These are phyloP conservation scores for Fragum sueziense DNA, from an alignment of 2,888 invertebrate genomes.

Conservation along the genomic window DNA sequence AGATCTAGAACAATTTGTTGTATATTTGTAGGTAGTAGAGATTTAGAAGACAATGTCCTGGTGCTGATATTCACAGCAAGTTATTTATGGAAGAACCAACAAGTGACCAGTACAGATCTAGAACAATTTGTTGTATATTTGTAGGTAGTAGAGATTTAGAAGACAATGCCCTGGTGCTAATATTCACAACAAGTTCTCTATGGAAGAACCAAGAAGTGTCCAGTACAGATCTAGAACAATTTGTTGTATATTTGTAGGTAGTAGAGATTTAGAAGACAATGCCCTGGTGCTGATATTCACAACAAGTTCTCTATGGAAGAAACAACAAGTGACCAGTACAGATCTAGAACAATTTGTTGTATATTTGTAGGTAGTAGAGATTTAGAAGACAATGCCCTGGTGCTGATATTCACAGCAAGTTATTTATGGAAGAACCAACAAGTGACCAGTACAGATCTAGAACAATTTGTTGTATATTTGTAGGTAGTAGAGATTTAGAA, in stretches of 20 bases:
- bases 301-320: conserved; percentile 74
- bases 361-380: conserved; percentile 86
- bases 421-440: conserved; percentile 74
- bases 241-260: conserved; percentile 85
- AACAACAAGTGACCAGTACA: conserved; percentile 85
- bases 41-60: conserved; percentile 87
- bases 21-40: conserved; percentile 86
- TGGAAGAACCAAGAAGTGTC: conserved; percentile 84
- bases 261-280: conserved; percentile 86
- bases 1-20: too few species aligned
- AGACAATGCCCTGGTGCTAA: conserved; percentile 87
- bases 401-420: conserved; percentile 83
- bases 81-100: conserved; percentile 74
- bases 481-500: conserved; percentile 87
- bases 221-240: conserved; percentile 88
- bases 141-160: conserved; percentile 88
- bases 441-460: conserved; percentile 88
- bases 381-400: conserved; percentile 86
- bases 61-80: conserved; percentile 83
- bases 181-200: conserved; percentile 74
- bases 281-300: conserved; percentile 85
- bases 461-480: too few species aligned
- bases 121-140: too few species aligned
- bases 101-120: conserved; percentile 87
- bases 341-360: too few species aligned